A percentile compares a stretch with the other conserved stretches of the same genome.
Conservation (phyloP, 2,888 invertebrate species). For the Lasioglossum pauxillum region DNA sequence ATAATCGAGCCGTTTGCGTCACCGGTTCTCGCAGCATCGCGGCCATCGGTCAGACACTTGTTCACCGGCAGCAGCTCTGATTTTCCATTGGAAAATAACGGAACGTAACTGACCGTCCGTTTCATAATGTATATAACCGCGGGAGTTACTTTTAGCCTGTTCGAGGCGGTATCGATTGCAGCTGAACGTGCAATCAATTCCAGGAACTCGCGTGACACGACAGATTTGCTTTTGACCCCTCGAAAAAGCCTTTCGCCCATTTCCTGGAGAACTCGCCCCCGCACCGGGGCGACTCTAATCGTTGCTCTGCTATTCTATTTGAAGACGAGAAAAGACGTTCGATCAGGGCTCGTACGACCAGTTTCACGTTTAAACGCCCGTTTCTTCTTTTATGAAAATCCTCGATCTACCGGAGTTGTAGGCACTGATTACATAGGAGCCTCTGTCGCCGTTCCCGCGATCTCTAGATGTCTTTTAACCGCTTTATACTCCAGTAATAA, state of each 20-base stretch:
- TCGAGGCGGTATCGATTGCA: constrained; percentile 29
- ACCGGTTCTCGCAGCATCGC: neutral
- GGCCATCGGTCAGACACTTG: neutral
- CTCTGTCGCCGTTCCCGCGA: neutral
- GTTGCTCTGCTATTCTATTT: constrained; percentile 5
- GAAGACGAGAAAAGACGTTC: neutral
- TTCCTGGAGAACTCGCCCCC: constrained; percentile 19
- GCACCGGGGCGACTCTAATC: neutral
- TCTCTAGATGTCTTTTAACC: neutral
- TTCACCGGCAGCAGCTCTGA: neutral
- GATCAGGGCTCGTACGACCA: neutral
- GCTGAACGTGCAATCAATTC: constrained; percentile 39
- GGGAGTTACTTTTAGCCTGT: neutral
- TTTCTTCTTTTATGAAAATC: neutral
- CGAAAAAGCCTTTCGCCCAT: constrained; percentile 20
- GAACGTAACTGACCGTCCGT: neutral
- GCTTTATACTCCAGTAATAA: neutral
- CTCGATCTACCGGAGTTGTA: neutral
- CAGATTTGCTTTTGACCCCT: constrained; percentile 21
- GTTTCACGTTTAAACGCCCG: neutral
- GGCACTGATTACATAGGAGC: neutral
- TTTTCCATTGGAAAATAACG: constrained; percentile 1
- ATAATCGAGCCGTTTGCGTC: neutral
- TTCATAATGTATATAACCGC: constrained; percentile 1
- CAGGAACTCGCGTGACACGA: constrained; percentile 37